phyloP scores from a whole-genome alignment of 2,113 vertebrate species.

The Alaudala cheleensis region DNA sequence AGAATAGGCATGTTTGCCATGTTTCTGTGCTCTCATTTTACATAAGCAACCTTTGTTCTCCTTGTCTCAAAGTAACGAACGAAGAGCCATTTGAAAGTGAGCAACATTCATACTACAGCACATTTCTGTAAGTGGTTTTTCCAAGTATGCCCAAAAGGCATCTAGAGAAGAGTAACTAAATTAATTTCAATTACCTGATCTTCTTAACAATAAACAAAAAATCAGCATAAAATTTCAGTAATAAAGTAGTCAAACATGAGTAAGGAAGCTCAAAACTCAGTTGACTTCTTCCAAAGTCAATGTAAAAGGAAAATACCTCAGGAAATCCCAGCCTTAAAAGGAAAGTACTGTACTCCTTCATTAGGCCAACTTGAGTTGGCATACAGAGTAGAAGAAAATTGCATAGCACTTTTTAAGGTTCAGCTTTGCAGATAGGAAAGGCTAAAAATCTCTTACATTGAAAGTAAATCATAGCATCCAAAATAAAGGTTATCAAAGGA shows the following conservation, averaged over 20 bases:
- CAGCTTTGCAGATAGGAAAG: background rate
- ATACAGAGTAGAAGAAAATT: background rate
- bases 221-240: background rate
- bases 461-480: background rate
- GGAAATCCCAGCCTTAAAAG: background rate
- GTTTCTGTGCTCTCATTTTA: background rate
- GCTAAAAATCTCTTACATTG: background rate
- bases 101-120: background rate
- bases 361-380: background rate
- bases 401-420: background rate
- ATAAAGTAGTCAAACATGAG: background rate
- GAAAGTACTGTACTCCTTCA: background rate
- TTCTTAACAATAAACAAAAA: background rate
- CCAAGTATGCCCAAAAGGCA: background rate
- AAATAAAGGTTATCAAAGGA: background rate
- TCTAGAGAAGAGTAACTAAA: background rate
- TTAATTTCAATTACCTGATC: background rate
- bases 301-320: background rate
- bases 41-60: background rate
- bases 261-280: background rate
- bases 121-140: background rate
- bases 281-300: background rate
- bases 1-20: background rate
- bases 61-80: background rate
- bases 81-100: background rate